Conservation (phyloP, 2,797 vertebrate species). For the Cephalopachus bancanus region DNA sequence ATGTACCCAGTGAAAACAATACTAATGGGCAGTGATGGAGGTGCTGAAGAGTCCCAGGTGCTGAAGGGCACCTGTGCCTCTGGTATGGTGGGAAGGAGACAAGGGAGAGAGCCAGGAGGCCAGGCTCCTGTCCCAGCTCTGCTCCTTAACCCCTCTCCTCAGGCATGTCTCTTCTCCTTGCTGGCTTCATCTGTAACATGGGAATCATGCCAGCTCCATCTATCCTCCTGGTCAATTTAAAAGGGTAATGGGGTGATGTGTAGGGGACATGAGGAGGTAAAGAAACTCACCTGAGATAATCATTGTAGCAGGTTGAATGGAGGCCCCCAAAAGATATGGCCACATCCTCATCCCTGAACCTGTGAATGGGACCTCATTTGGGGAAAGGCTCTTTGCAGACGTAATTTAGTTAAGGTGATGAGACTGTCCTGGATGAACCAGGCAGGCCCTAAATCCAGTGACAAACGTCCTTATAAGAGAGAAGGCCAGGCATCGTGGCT, state of each 20-base stretch:
- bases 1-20: no score
- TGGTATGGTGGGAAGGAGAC: fast-evolving
- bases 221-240: background rate
- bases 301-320: no score
- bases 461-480: background rate
- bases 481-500: no score
- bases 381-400: background rate
- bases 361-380: background rate
- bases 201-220: background rate
- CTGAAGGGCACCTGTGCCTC: no score
- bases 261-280: background rate
- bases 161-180: background rate
- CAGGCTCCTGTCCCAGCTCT: fast-evolving
- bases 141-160: no score
- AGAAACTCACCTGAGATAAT: background rate
- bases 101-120: background rate
- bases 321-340: background rate
- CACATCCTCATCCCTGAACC: no score
- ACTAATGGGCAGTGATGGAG: fast-evolving
- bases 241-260: background rate
- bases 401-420: background rate
- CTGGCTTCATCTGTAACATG: background rate
- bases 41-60: background rate
- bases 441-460: background rate
- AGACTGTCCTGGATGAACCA: background rate